Conservation (phyloP, 2,888 invertebrate genomes). For the Xanthia togata region DNA sequence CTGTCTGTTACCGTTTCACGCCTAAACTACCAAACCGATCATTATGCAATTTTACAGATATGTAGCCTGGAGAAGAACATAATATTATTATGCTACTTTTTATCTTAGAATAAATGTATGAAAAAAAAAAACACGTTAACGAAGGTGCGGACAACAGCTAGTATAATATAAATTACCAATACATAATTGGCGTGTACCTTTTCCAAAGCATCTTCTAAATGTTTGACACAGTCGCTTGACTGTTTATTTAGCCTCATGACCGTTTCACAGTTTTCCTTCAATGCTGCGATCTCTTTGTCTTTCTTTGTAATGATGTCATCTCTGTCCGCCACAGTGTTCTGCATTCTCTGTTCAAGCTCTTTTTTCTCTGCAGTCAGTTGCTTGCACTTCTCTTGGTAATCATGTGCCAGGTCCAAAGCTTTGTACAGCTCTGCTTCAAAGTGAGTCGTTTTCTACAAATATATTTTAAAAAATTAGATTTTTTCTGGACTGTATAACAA, state of each 20-base stretch:
- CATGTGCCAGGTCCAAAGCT: slow-evolving; percentile 92
- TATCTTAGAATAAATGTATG: no score
- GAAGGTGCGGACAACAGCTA: background rate
- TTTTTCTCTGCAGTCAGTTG: slow-evolving; percentile 88
- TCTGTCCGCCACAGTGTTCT: slow-evolving; percentile 74
- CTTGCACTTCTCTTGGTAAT: slow-evolving; percentile 92
- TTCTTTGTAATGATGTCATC: slow-evolving; percentile 76
- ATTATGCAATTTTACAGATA: no score
- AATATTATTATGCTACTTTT: no score
- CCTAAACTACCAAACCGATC: no score
- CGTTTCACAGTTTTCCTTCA: slow-evolving; percentile 88
- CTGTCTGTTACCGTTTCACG: no score
- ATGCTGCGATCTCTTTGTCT: slow-evolving; percentile 82
- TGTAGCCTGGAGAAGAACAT: no score
- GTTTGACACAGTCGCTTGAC: slow-evolving; percentile 91
- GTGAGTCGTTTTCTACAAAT: slow-evolving; percentile 87
- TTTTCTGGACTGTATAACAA: background rate
- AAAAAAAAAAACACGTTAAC: background rate
- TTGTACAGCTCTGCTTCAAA: slow-evolving; percentile 94
- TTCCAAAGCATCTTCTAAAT: slow-evolving; percentile 89
- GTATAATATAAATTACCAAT: background rate
- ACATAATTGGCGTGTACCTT: slow-evolving; percentile 80
- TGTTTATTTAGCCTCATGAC: slow-evolving; percentile 89
- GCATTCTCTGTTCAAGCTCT: slow-evolving; percentile 80
- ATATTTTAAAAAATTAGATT: background rate